Evolutionary conservation across 1,140 invertebrate species (phyloP).

Genomic region (Formica selysi): DNA sequence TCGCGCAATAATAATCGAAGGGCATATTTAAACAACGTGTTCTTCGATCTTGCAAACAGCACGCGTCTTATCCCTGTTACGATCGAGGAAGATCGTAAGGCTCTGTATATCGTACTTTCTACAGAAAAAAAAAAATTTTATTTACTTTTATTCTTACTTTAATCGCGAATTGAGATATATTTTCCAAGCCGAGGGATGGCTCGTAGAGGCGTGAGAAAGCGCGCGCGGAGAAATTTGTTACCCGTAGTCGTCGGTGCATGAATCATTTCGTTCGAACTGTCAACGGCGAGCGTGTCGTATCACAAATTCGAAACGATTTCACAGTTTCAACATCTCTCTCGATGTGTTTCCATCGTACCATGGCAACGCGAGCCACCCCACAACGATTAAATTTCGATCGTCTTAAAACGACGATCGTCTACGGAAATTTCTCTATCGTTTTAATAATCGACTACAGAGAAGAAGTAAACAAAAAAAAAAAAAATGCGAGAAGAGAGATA

Average conservation of each 20-base stretch:
- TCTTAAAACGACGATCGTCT: constrained; percentile 36
- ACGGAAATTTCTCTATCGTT: constrained; percentile 44
- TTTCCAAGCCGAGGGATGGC: not conserved
- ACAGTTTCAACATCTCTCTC: constrained; percentile 38
- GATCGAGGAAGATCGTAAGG: not conserved
- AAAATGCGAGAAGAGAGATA: not conserved
- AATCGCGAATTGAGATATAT: constrained; percentile 18
- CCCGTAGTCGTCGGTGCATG: constrained; percentile 16
- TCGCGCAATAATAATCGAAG: constrained; percentile 25
- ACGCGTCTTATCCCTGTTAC: constrained; percentile 26
- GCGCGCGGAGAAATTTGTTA: constrained; percentile 1
- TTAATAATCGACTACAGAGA: constrained; percentile 20
- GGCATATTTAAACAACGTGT: not conserved
- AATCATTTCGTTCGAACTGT: constrained; percentile 44
- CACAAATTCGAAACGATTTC: constrained; percentile 51
- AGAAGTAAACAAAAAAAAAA: not conserved
- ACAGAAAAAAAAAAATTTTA: constrained; percentile 24
- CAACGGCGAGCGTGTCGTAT: constrained; percentile 52
- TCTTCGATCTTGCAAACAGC: constrained; percentile 2
- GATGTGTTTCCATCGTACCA: constrained; percentile 44
- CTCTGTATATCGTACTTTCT: not conserved
- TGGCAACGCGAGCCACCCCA: constrained; percentile 15
- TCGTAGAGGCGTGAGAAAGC: not conserved
- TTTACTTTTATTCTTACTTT: constrained; percentile 19
- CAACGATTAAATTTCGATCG: constrained; percentile 21